Base-by-base conservation (phyloP, 2,888 invertebrate genomes). In the Miltochrista miniata region DNA sequence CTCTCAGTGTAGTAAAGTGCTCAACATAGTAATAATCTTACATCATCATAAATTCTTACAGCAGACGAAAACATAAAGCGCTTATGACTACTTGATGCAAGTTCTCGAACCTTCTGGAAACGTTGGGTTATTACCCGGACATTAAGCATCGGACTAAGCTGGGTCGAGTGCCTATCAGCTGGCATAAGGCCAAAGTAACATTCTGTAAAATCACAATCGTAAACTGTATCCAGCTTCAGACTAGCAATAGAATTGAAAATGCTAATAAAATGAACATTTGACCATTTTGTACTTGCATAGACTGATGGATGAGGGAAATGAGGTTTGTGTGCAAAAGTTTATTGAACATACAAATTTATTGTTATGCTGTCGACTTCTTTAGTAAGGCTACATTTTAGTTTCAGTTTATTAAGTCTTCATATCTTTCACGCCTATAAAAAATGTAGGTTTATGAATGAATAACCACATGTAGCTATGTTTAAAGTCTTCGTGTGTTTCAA, bases 161-260 rank as follows among this genome's bases (percentile, higher is more conserved):
- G 74, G 82, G 81, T 82, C 78, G 79, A 84, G 84, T 79, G 81
- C 77, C 79, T 90, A 87, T 87, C 85, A 83, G 77, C 78, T 90
- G 90, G 90, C 86, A 64, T 68, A 59, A 51, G 54, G 83, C 90
- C 90, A 89, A 83, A 81, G 79, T 76, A 74, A 77, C 77, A 74
- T 81, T 76, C 72, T 73, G 77, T 83, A 81, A 83, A 80, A 81
- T 83, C 81, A 76, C 65, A 51, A 54, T 55, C 61, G 67, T 69
- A 66, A 68, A 71, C 47, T 40, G 42, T 40, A 44, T 41, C 48
- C 61, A 62, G 43, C 7, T 14, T 45, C 38, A 36, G 11, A 11
- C 44, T 18, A 44, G 43, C 57, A 39, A 67, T 48, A 54, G 54
- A 45, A 56, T 52, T 66, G 59, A 61, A 61, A 53, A 47, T 53